phyloP scores from a whole-genome alignment of 37 sponge, comb jelly and placozoan species.

The Beroe ovata region DNA sequence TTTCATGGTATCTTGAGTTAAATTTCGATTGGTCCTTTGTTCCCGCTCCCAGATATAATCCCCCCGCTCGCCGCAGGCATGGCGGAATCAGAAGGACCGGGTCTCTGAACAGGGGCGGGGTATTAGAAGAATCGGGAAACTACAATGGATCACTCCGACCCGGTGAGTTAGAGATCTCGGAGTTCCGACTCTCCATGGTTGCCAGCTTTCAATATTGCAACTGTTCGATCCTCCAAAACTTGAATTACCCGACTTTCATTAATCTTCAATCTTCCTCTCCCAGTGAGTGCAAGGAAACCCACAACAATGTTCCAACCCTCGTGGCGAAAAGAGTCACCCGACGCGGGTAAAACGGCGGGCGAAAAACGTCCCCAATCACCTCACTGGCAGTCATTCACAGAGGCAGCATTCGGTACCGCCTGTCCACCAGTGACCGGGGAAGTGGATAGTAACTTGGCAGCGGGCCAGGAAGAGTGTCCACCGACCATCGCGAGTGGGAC shows the following conservation, averaged over 20 bases:
- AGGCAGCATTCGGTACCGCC: constrained; percentile 35
- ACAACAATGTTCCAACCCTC: constrained; percentile 22
- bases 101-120: not conserved
- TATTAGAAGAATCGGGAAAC: constrained; percentile 14
- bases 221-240: too few relatives aligned
- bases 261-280: not conserved
- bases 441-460: not conserved
- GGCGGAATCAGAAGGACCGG: not conserved
- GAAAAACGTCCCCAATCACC: constrained; percentile 19
- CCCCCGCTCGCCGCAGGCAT: not conserved
- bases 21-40: too few relatives aligned
- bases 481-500: not conserved
- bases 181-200: too few relatives aligned
- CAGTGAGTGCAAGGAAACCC: constrained; percentile 18
- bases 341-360: not conserved
- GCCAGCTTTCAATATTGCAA: too few relatives aligned
- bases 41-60: too few relatives aligned
- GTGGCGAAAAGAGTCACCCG: constrained; percentile 26
- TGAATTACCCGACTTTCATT: too few relatives aligned
- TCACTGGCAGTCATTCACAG: constrained; percentile 51
- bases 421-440: not conserved
- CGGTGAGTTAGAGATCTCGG: not conserved
- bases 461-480: not conserved
- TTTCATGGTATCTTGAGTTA: too few relatives aligned
- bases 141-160: constrained; percentile 42